phyloP scores from a whole-genome alignment of 2,113 vertebrate species.

The Tupaia chinensis region DNA sequence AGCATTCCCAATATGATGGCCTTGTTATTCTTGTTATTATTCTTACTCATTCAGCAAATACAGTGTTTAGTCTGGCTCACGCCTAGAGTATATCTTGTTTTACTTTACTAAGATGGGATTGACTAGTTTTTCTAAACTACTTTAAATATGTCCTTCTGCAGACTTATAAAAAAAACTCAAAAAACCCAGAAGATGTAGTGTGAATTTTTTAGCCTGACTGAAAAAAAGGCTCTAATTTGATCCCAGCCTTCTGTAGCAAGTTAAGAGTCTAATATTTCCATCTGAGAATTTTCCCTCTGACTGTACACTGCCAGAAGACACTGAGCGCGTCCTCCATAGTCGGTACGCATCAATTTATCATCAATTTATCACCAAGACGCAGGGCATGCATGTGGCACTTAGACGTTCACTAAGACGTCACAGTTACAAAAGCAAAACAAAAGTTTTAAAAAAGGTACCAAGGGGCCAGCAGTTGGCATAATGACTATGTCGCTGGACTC shows the following conservation, averaged over 20 bases:
- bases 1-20: background rate
- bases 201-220: background rate
- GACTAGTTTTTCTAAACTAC: background rate
- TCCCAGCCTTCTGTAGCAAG: background rate
- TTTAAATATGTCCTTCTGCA: conserved; percentile 16
- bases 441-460: background rate
- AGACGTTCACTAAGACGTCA: conserved; percentile 11
- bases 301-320: background rate
- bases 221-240: background rate
- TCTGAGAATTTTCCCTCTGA: background rate
- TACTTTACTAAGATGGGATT: background rate
- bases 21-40: background rate
- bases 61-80: background rate
- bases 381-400: background rate
- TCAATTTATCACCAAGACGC: background rate
- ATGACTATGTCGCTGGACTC: no score
- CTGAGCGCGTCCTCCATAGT: background rate
- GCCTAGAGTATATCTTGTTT: background rate
- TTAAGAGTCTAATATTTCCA: background rate
- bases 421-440: background rate
- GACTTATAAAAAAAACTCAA: background rate
- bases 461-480: no score
- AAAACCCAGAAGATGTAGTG: background rate
- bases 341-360: background rate
- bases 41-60: background rate